Evolutionary conservation across 2,797 vertebrate species (phyloP).

Genomic region (Prunella strophiata): DNA sequence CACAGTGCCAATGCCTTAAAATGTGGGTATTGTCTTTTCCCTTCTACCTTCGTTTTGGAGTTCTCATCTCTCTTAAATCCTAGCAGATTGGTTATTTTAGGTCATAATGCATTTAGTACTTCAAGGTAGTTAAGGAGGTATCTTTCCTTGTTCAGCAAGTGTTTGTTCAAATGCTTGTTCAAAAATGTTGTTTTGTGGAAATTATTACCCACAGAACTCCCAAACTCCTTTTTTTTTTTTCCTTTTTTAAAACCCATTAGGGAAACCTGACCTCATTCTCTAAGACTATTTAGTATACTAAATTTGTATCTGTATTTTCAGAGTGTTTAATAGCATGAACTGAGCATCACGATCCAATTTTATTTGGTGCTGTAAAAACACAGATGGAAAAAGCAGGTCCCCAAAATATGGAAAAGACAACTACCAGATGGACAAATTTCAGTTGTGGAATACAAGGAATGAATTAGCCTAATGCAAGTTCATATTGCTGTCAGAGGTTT

Average conservation of each 20-base stretch:
- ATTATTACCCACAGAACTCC: neutral
- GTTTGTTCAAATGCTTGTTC: neutral
- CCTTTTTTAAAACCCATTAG: neutral
- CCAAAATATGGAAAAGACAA: neutral
- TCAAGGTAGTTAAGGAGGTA: neutral
- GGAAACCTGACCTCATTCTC: neutral
- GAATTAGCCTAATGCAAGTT: neutral
- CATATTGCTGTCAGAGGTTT: neutral
- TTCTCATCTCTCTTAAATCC: neutral
- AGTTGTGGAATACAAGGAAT: neutral
- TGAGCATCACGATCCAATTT: conserved; percentile 6
- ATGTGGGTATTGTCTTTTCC: neutral
- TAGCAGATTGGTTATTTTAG: neutral
- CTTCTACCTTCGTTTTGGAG: neutral
- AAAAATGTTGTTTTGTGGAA: neutral
- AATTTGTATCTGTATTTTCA: neutral
- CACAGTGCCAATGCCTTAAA: neutral
- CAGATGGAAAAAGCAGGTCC: conserved; percentile 8
- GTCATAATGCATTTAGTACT: neutral
- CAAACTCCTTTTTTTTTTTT: neutral
- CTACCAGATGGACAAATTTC: conserved; percentile 14
- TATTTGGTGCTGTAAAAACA: conserved; percentile 11
- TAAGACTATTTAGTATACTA: neutral
- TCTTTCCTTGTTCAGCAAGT: neutral
- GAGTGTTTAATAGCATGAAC: neutral